Evolutionary conservation across 2,888 invertebrate species (phyloP), one percentile per base, ranked within the genome.

Genomic region (Noctuana brunneofusca): DNA sequence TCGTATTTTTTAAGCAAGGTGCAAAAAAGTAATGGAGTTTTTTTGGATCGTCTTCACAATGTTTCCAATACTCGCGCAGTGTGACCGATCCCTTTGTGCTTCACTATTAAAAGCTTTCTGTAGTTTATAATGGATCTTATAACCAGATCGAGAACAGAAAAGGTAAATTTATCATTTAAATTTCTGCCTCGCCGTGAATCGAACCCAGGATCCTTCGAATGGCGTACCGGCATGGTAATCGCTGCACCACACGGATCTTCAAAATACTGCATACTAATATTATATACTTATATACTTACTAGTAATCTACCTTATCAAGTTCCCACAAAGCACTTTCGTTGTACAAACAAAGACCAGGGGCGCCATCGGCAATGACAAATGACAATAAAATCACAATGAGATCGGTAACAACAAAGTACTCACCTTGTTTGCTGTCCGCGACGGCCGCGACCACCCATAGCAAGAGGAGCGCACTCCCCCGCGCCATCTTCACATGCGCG

Each of bases 401-500:
- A 56, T 46, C 46, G 56, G 56, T 46, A 32, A 38, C 43, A 60
- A 60, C 53, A 35, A 58, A 60, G 60, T 65, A 83, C 89, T 87
- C 70, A 90, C 90, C 89, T 78, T 86, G 87, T 85, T 88, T 86
- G 68, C 83, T 75, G 68, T 83, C 83, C 67, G 84, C 85, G 72
- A 80, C 75, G 73, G 80, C 84, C 68, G 80, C 86, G 89, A 84
- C 89, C 89, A 89, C 87, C 87, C 89, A 89, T 80, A 89, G 83
- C 78, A 89, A 76, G 85, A 89, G 87, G 81, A 88, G 84, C 73
- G 80, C 74, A 73, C 82, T 82, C 82, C 84, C 83, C 81, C 86
- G 80, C 84, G 83, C 86, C 88, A 89, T 89, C 67, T 71, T 81
- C 84, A 87, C 83, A 87, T 84, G 78, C 80, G 78, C 80, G 79